Evolutionary conservation across 2,113 vertebrate species (phyloP).

Genomic region (Peromyscus maniculatus): DNA sequence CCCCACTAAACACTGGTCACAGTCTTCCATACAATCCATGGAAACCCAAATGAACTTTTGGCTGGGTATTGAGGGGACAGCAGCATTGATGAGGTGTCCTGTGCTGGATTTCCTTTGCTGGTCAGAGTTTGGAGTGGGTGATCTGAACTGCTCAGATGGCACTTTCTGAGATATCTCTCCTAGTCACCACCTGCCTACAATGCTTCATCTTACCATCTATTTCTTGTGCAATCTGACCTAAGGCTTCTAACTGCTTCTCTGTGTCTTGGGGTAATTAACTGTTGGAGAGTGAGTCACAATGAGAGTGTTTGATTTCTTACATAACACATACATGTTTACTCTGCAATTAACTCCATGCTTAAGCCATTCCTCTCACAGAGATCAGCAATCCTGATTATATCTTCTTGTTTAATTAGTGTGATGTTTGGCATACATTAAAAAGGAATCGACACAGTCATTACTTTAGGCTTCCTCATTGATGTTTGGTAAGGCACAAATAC

Average conservation of each 20-base stretch:
- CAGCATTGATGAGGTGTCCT: neutral
- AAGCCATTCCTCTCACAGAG: neutral
- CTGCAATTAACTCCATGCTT: neutral
- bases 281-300: neutral
- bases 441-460: neutral
- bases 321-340: neutral
- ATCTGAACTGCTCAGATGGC: neutral
- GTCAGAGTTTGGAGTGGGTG: neutral
- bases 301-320: neutral
- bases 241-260: neutral
- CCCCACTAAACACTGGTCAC: neutral
- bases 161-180: neutral
- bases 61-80: neutral
- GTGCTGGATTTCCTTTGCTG: neutral
- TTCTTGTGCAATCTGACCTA: neutral
- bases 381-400: neutral
- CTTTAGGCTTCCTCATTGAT: neutral
- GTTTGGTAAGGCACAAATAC: slow-evolving; percentile 32
- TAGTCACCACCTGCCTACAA: neutral
- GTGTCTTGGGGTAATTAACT: neutral
- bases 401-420: neutral
- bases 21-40: neutral
- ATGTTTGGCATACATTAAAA: neutral
- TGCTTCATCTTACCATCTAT: neutral
- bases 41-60: neutral